Conservation (phyloP, 2,888 invertebrate genomes). For the Pseudanteris insignis region DNA sequence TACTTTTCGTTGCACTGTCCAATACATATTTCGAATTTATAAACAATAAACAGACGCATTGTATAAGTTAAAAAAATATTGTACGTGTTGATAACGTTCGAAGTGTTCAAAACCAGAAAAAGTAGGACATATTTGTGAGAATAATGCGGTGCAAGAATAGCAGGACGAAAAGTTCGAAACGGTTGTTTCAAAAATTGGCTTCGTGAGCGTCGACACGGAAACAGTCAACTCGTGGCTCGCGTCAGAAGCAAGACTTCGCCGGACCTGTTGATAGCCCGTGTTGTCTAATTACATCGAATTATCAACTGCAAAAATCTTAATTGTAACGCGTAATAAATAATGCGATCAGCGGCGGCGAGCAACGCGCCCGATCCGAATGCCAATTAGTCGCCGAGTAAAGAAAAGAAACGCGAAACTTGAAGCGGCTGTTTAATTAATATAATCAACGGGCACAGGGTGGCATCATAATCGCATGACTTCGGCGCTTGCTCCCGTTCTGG, state of each 20-base stretch:
- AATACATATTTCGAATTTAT: too few species aligned
- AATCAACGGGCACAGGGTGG: conserved; percentile 34
- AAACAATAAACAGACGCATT: too few species aligned
- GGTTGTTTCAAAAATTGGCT: too few species aligned
- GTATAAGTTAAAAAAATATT: too few species aligned
- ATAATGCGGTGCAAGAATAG: too few species aligned
- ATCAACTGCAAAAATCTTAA: conserved; percentile 41
- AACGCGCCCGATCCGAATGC: conserved; percentile 28
- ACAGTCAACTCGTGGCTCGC: too few species aligned
- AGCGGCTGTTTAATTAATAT: conserved; percentile 40
- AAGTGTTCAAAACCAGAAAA: too few species aligned
- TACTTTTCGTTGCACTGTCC: too few species aligned
- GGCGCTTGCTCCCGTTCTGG: conserved; percentile 14
- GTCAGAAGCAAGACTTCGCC: conserved; percentile 1
- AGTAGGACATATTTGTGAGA: too few species aligned
- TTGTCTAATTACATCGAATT: conserved; percentile 26
- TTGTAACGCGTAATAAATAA: conserved; percentile 35
- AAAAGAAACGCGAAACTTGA: conserved; percentile 19
- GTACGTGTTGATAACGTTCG: too few species aligned
- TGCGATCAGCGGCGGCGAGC: conserved; percentile 17
- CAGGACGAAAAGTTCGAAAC: too few species aligned
- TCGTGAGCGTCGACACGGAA: too few species aligned
- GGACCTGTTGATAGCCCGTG: conserved; percentile 33
- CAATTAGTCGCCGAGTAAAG: conserved; percentile 34
- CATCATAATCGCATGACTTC: conserved; percentile 37